Conservation (phyloP, 2,113 vertebrate genomes). For the Spheniscus mendiculus region DNA sequence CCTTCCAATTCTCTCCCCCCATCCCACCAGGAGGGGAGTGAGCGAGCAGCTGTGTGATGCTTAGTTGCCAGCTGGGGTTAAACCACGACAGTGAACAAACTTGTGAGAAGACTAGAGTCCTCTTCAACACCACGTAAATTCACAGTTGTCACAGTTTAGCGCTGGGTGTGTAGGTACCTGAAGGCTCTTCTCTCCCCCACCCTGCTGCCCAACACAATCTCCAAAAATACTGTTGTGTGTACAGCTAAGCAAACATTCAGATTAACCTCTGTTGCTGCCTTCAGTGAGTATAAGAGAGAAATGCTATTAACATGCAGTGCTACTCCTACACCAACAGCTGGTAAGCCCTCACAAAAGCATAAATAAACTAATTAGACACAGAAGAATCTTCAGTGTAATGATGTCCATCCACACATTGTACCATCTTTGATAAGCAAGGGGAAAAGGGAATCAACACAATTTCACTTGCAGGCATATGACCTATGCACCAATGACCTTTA, state of each 20-base stretch:
- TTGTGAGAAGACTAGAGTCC: neutral
- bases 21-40: no score
- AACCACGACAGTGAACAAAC: neutral
- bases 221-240: neutral
- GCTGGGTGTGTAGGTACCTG: neutral
- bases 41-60: no score
- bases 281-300: constrained; percentile 50
- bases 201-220: neutral
- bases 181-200: neutral
- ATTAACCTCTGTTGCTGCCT: no score
- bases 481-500: neutral
- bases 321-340: constrained; percentile 54
- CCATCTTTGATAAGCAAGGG: neutral
- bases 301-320: neutral
- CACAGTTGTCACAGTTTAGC: neutral
- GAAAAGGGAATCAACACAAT: neutral
- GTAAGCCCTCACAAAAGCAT: constrained; percentile 30
- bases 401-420: neutral
- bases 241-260: neutral
- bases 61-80: no score
- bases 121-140: neutral
- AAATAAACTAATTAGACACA: constrained; percentile 25
- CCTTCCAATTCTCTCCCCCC: no score
- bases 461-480: neutral
- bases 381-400: neutral